phyloP scores from a whole-genome alignment of 2,113 vertebrate genomes.

The Esox niger region DNA sequence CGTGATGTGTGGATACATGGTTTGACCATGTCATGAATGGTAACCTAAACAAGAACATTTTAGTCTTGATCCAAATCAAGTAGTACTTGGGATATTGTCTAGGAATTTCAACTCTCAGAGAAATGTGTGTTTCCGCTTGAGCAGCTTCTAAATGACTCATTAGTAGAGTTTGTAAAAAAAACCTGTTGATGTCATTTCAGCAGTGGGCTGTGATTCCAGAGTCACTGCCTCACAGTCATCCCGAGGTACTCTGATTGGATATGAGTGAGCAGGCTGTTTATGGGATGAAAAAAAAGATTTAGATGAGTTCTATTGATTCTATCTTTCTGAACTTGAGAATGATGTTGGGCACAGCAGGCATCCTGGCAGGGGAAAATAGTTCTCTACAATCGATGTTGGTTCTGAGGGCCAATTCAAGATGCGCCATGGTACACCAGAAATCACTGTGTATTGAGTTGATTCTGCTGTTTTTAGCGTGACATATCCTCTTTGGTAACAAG shows the following conservation, averaged over 20 bases:
- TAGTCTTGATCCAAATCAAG: too few relatives aligned
- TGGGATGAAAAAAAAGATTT: conserved; percentile 24
- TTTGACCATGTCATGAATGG: too few relatives aligned
- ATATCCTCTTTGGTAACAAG: conserved; percentile 32
- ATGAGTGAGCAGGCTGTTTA: conserved; percentile 44
- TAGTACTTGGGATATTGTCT: background rate
- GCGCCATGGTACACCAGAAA: conserved; percentile 40
- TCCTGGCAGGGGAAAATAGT: conserved; percentile 39
- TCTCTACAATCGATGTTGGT: conserved; percentile 58
- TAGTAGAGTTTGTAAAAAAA: too few relatives aligned
- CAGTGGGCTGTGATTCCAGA: background rate
- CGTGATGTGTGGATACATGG: too few relatives aligned
- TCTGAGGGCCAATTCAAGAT: conserved; percentile 47
- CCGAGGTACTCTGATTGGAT: conserved; percentile 30
- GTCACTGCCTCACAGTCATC: background rate
- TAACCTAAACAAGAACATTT: too few relatives aligned
- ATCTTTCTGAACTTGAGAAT: too few relatives aligned
- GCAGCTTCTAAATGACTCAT: background rate
- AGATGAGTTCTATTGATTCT: conserved; percentile 30
- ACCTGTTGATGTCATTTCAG: background rate
- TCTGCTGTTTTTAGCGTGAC: conserved; percentile 37
- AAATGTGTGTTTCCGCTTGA: background rate
- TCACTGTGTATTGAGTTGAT: conserved; percentile 24
- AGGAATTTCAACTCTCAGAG: conserved; percentile 29
- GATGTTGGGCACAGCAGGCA: conserved; percentile 42